phyloP scores from a whole-genome alignment of 2,113 vertebrate species.

The Notothenia rossii region DNA sequence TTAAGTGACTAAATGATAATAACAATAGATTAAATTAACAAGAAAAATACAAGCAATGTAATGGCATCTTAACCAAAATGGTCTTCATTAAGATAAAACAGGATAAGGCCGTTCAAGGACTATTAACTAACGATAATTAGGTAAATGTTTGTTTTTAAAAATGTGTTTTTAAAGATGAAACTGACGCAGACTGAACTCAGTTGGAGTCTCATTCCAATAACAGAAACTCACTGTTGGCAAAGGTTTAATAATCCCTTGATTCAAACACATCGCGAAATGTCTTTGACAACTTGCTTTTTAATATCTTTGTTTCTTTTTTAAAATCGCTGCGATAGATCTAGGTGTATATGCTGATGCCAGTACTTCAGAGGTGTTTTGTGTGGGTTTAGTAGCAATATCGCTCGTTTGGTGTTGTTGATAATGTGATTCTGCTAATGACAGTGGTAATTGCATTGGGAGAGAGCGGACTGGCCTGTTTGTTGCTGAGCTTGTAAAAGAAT shows the following conservation, averaged over 20 bases:
- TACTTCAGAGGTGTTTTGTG: constrained; percentile 42
- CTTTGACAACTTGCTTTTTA: background rate
- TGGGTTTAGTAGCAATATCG: constrained; percentile 53
- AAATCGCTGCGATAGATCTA: constrained; percentile 12
- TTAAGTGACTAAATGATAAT: constrained; percentile 42
- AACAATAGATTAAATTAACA: constrained; percentile 27
- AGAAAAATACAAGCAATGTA: constrained; percentile 18
- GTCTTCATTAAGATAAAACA: constrained; percentile 30
- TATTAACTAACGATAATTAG: constrained; percentile 58
- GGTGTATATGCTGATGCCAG: constrained; percentile 37
- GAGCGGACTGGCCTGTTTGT: constrained; percentile 65
- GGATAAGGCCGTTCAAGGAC: constrained; percentile 34
- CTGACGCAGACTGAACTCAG: constrained; percentile 34
- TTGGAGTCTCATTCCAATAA: constrained; percentile 37
- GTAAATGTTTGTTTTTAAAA: constrained; percentile 49
- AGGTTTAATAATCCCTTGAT: constrained; percentile 13
- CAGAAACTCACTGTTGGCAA: background rate
- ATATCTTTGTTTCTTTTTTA: background rate
- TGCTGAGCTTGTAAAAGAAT: constrained; percentile 81
- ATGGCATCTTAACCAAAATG: constrained; percentile 34
- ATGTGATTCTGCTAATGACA: constrained; percentile 77
- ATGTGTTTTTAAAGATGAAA: constrained; percentile 22
- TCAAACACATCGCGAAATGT: constrained; percentile 18
- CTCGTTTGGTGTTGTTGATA: constrained; percentile 67
- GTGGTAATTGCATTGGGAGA: constrained; percentile 77